These are phyloP conservation scores for Watsonalla cultraria DNA, from an alignment of 2,888 invertebrate species.

Conservation along the genomic window DNA sequence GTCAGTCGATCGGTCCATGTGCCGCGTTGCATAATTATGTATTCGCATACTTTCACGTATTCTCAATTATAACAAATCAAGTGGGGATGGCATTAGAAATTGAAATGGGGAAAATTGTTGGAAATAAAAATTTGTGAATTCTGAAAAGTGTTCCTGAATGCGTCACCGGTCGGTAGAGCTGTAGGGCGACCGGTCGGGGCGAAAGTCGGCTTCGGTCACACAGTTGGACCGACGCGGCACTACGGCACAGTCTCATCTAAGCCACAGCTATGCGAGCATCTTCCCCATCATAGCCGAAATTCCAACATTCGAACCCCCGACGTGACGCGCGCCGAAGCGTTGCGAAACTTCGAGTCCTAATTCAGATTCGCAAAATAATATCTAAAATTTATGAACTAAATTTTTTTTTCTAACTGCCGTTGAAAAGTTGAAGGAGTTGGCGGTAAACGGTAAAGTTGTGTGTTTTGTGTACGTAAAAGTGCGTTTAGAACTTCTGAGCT, in stretches of 20 bases:
- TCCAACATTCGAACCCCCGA: slow-evolving; percentile 53
- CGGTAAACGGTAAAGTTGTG: slow-evolving; percentile 73
- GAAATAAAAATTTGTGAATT: slow-evolving; percentile 56
- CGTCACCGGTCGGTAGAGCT: slow-evolving; percentile 65
- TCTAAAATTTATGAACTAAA: slow-evolving; percentile 12
- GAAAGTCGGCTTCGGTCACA: slow-evolving; percentile 71
- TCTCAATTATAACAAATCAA: not conserved
- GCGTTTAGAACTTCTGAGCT: slow-evolving; percentile 63
- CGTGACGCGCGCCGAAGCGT: slow-evolving; percentile 54
- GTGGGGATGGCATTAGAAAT: slow-evolving; percentile 2
- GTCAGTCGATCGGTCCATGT: slow-evolving; percentile 15
- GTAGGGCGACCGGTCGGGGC: slow-evolving; percentile 78
- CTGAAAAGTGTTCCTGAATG: slow-evolving; percentile 63
- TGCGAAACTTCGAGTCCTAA: slow-evolving; percentile 55
- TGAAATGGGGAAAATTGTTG: slow-evolving; percentile 35
- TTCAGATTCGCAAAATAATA: slow-evolving; percentile 12
- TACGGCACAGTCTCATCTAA: slow-evolving; percentile 76
- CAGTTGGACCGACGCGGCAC: slow-evolving; percentile 64
- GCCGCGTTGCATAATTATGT: not conserved
- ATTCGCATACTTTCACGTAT: not conserved
- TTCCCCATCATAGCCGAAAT: slow-evolving; percentile 74
- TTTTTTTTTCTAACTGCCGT: slow-evolving; percentile 37
- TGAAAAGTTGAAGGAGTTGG: slow-evolving; percentile 60
- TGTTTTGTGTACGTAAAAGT: slow-evolving; percentile 62
- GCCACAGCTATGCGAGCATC: slow-evolving; percentile 77